Percentiles rank a stretch among this genome's conserved stretches.
Evolutionary conservation across 1,140 invertebrate species (phyloP).

Genomic region (Dinothrombium tinctorium): DNA sequence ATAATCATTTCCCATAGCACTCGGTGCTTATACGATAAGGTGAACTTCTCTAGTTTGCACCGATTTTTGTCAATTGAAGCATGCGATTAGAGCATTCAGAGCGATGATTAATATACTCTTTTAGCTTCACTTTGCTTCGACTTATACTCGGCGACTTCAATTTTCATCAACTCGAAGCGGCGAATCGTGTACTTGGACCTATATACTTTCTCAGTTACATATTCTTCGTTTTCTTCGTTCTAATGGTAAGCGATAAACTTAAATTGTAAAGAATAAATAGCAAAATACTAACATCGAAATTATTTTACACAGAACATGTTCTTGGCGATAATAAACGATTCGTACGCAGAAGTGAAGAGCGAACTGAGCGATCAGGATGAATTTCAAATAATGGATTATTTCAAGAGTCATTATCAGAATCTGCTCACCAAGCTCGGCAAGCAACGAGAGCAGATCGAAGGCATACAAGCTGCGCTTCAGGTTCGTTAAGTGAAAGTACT

Average conservation of each 20-base stretch:
- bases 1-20: no score
- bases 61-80: no score
- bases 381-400: slow-evolving; percentile 37
- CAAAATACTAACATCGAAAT: slow-evolving; percentile 30
- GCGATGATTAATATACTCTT: no score
- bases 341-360: slow-evolving; percentile 41
- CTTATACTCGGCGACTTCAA: slow-evolving; percentile 58
- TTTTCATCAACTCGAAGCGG: slow-evolving; percentile 40
- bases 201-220: slow-evolving; percentile 52
- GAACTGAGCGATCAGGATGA: slow-evolving; percentile 39
- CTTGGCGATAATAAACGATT: slow-evolving; percentile 56
- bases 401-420: slow-evolving; percentile 29
- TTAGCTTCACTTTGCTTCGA: slow-evolving; percentile 40
- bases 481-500: no score
- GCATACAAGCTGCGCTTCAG: slow-evolving; percentile 29
- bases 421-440: slow-evolving; percentile 27
- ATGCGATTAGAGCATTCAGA: no score
- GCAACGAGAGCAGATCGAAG: slow-evolving; percentile 27
- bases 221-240: slow-evolving; percentile 54
- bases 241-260: slow-evolving; percentile 29
- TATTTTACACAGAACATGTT: slow-evolving; percentile 42
- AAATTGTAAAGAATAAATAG: neutral
- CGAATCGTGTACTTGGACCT: slow-evolving; percentile 46
- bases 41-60: no score
- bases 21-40: no score